phyloP scores from a whole-genome alignment of 2,888 invertebrate genomes.

The Crossocerus cetratus region DNA sequence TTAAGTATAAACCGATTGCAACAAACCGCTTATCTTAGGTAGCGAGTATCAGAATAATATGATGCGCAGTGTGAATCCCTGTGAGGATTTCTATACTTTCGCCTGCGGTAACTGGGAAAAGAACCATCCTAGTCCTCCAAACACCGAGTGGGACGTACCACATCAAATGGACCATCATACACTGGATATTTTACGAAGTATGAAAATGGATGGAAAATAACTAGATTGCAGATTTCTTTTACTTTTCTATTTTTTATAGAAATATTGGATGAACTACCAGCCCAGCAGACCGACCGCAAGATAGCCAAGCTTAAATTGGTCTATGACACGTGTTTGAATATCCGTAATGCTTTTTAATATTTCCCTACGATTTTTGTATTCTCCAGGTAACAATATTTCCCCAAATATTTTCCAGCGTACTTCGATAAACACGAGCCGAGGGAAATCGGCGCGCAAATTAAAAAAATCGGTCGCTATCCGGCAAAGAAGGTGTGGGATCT shows the following conservation, averaged over 20 bases:
- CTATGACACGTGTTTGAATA: not conserved
- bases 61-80: not conserved
- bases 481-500: not conserved
- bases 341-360: not conserved
- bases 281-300: not conserved
- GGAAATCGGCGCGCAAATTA: not conserved
- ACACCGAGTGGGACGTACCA: not conserved
- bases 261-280: not conserved
- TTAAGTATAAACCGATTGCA: no score
- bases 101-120: not conserved
- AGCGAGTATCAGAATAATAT: not conserved
- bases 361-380: no score
- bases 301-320: not conserved
- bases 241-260: not conserved
- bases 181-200: not conserved
- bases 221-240: no score
- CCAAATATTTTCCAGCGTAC: no score
- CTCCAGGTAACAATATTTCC: no score
- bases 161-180: not conserved
- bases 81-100: slow-evolving; percentile 1
- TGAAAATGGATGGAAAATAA: no score
- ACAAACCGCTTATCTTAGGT: not conserved
- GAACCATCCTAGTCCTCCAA: not conserved
- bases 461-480: not conserved
- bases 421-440: no score